Evolutionary conservation across 2,888 invertebrate genomes (phyloP).

Genomic region (Drosophila greeni): DNA sequence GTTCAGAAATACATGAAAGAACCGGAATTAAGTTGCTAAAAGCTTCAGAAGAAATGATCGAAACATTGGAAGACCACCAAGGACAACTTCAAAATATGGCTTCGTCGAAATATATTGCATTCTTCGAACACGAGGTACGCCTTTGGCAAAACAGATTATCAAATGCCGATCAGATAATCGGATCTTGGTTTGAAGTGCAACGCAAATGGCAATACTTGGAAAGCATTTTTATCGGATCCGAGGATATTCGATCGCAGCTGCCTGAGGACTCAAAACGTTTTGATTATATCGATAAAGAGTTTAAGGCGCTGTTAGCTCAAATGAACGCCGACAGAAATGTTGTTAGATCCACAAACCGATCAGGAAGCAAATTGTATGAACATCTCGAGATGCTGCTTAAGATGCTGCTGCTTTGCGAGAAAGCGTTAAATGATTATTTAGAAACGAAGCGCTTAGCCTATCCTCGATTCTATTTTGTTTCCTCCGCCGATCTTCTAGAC

Average conservation of each 20-base stretch:
- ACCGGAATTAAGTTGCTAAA: conserved; percentile 88
- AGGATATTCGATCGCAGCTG: conserved; percentile 93
- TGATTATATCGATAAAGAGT: conserved; percentile 90
- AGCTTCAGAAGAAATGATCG: conserved; percentile 92
- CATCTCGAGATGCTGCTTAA: conserved; percentile 86
- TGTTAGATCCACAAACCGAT: conserved; percentile 89
- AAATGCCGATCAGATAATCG: conserved; percentile 91
- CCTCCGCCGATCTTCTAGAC: conserved; percentile 93
- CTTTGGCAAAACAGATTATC: conserved; percentile 93
- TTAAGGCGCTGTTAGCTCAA: conserved; percentile 84
- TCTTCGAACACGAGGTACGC: conserved; percentile 90
- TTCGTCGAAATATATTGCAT: conserved; percentile 93
- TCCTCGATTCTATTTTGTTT: conserved; percentile 97
- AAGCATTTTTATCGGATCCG: conserved; percentile 96
- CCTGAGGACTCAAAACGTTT: conserved; percentile 95
- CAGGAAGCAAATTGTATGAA: conserved; percentile 85
- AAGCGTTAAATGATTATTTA: conserved; percentile 95
- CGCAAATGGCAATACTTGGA: conserved; percentile 96
- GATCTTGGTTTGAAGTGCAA: conserved; percentile 93
- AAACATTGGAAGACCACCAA: conserved; percentile 96
- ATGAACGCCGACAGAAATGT: conserved; percentile 89
- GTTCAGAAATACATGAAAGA: conserved; percentile 88
- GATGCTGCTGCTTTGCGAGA: conserved; percentile 91
- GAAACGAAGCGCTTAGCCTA: conserved; percentile 96
- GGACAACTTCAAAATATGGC: conserved; percentile 96